Conservation (phyloP, 1,140 invertebrate genomes). For the Dryas iulia region DNA sequence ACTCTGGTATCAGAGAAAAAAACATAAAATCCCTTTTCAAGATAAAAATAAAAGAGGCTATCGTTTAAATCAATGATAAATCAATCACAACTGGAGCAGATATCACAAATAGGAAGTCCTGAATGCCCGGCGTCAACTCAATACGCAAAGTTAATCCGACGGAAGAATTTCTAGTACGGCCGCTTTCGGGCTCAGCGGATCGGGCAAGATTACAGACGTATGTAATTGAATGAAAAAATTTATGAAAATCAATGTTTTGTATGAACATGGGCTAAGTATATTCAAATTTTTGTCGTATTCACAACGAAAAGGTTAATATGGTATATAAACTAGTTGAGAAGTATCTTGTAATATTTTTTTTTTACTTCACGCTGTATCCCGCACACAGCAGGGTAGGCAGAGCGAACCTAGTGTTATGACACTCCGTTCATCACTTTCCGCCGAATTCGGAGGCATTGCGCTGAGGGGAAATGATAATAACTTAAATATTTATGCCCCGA, state of each 20-base stretch:
- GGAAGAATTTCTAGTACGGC: conserved; percentile 9
- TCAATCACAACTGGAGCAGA: background rate
- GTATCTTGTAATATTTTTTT: no score
- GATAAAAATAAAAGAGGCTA: background rate
- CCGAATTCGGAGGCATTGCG: no score
- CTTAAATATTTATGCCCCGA: no score
- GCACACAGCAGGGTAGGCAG: background rate
- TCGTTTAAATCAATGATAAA: background rate
- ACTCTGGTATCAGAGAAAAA: no score
- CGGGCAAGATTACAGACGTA: background rate
- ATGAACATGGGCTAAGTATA: no score
- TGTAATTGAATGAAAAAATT: conserved; percentile 1
- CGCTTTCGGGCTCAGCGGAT: background rate
- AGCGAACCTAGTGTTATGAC: no score
- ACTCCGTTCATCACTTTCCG: no score
- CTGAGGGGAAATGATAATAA: no score
- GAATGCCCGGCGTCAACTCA: background rate
- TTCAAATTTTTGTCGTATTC: no score
- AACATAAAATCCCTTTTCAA: no score
- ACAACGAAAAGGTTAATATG: no score
- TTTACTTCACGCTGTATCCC: background rate
- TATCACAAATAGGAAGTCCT: conserved; percentile 1
- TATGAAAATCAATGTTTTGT: background rate
- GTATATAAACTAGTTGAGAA: no score
- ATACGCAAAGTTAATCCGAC: conserved; percentile 8